phyloP scores from a whole-genome alignment of 1,140 invertebrate genomes.

The Acyrthosiphon pisum region DNA sequence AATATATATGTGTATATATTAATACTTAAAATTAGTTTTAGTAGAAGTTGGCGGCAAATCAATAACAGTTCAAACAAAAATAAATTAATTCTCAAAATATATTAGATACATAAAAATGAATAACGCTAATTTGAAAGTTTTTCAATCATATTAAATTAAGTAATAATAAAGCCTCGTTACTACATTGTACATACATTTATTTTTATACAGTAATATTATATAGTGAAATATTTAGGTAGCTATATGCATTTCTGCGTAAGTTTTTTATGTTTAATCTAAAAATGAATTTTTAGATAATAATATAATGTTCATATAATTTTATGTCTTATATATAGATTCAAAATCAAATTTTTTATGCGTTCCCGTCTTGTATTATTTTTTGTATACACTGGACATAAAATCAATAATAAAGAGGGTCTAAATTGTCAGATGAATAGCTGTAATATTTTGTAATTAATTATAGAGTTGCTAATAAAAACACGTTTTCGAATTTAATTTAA shows the following conservation, averaged over 20 bases:
- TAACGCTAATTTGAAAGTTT: background rate
- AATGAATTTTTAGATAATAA: background rate
- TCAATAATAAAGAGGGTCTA: background rate
- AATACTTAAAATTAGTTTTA: background rate
- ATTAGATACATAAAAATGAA: background rate
- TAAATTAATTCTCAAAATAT: background rate
- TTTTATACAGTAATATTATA: background rate
- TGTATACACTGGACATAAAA: background rate
- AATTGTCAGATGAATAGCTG: background rate
- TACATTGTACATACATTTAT: background rate
- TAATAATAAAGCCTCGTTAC: background rate
- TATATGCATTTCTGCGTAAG: background rate
- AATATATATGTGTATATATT: no score
- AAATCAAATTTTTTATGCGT: background rate
- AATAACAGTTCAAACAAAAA: background rate
- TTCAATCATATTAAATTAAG: background rate
- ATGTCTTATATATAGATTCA: background rate
- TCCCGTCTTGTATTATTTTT: background rate
- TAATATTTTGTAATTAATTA: slow-evolving; percentile 15
- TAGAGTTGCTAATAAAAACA: background rate
- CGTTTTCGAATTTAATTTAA: background rate
- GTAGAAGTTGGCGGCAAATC: background rate
- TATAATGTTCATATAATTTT: background rate
- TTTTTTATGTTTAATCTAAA: background rate
- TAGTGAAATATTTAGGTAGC: background rate